Evolutionary conservation across 2,888 invertebrate species (phyloP).

Genomic region (Venusia cambrica): DNA sequence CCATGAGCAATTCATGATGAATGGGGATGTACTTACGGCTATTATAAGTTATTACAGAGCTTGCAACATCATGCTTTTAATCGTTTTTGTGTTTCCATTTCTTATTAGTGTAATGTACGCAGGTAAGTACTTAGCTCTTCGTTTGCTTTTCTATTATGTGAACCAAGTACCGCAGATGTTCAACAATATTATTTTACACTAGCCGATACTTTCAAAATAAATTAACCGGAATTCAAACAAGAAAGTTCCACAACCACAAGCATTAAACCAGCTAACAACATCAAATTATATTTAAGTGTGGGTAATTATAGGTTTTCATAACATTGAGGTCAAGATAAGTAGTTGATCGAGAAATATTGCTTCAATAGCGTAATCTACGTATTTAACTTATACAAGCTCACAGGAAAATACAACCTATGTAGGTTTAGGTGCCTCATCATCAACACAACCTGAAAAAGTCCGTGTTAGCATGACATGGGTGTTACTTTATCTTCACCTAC

Average conservation of each 20-base stretch:
- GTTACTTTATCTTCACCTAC: too few species aligned
- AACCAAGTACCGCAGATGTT: too few species aligned
- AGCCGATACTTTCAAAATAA: too few species aligned
- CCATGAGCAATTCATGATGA: constrained; percentile 70
- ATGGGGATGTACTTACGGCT: constrained; percentile 59
- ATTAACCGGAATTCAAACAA: constrained; percentile 14
- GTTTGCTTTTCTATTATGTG: too few species aligned
- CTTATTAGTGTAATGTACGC: constrained; percentile 14
- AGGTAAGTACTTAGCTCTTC: too few species aligned
- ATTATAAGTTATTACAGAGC: constrained; percentile 56
- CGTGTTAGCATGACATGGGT: too few species aligned
- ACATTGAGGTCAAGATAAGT: constrained; percentile 25
- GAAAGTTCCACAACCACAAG: constrained; percentile 3
- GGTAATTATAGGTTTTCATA: constrained; percentile 32
- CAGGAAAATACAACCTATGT: too few species aligned
- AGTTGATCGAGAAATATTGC: constrained; percentile 28
- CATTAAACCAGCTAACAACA: constrained; percentile 24
- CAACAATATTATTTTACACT: too few species aligned
- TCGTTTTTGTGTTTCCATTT: constrained; percentile 32
- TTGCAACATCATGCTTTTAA: constrained; percentile 36
- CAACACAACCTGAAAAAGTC: too few species aligned
- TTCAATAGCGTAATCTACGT: constrained; percentile 21
- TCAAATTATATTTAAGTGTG: too few species aligned
- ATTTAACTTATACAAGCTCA: too few species aligned
- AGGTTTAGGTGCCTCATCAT: too few species aligned